phyloP scores from a whole-genome alignment of 1,140 invertebrate species.

The Helicoverpa zea region DNA sequence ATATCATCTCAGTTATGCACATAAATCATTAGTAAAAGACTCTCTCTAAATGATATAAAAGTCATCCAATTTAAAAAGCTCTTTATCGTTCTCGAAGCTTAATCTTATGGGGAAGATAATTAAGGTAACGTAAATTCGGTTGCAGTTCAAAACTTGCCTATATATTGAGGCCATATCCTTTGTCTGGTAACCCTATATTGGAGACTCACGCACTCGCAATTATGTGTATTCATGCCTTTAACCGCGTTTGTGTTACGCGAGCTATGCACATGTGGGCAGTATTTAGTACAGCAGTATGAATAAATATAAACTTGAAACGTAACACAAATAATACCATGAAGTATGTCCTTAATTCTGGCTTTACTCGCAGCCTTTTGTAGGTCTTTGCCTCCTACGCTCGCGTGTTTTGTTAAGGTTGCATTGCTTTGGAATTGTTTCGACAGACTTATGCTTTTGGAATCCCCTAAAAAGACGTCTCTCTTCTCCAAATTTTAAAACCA shows the following conservation, averaged over 20 bases:
- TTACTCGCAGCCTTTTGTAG: constrained; percentile 28
- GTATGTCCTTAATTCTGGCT: constrained; percentile 39
- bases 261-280: constrained; percentile 45
- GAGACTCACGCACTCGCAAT: constrained; percentile 51
- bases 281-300: constrained; percentile 46
- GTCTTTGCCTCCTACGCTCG: constrained; percentile 24
- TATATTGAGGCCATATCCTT: not conserved
- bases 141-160: not conserved
- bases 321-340: constrained; percentile 42
- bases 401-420: constrained; percentile 12
- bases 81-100: no score
- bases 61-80: no score
- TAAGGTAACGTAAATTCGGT: not conserved
- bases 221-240: constrained; percentile 57
- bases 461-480: not conserved
- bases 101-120: not conserved
- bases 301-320: constrained; percentile 49
- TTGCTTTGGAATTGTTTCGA: not conserved
- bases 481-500: no score
- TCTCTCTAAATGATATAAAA: no score
- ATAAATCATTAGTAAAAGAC: no score
- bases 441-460: not conserved
- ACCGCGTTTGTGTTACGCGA: constrained; percentile 45
- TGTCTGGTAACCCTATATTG: constrained; percentile 41
- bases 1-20: not conserved